Conservation (phyloP, 2,113 vertebrate genomes). For the Leptocoma aspasia region DNA sequence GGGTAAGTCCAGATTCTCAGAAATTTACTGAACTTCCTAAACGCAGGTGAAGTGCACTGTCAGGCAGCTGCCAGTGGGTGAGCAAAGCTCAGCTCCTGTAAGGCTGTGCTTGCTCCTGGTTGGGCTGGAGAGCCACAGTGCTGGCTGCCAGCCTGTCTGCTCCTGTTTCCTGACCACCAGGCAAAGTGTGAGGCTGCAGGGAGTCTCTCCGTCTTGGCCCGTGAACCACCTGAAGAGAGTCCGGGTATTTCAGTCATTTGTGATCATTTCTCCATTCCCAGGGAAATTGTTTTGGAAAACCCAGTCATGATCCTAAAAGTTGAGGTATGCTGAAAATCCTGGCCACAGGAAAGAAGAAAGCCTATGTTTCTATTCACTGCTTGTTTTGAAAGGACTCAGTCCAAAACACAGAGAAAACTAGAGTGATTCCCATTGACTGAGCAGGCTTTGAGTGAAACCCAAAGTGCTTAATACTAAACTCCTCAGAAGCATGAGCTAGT, state of each 20-base stretch:
- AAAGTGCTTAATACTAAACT: neutral
- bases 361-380: neutral
- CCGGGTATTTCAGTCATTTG: neutral
- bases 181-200: neutral
- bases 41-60: neutral
- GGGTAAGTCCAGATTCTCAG: neutral
- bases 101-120: neutral
- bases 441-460: neutral
- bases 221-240: neutral
- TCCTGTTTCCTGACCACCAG: neutral
- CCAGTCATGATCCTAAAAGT: neutral
- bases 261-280: neutral
- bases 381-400: slow-evolving; percentile 6
- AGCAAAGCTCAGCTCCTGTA: neutral
- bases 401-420: neutral
- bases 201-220: neutral
- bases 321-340: slow-evolving; percentile 30
- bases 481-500: neutral
- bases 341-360: neutral
- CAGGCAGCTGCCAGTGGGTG: neutral
- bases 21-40: neutral
- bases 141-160: neutral
- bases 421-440: slow-evolving; percentile 4
- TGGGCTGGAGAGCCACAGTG: neutral
- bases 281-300: neutral